Base-by-base conservation (phyloP, 2,888 invertebrate genomes). In the Nematopogon swammerdamellus region DNA sequence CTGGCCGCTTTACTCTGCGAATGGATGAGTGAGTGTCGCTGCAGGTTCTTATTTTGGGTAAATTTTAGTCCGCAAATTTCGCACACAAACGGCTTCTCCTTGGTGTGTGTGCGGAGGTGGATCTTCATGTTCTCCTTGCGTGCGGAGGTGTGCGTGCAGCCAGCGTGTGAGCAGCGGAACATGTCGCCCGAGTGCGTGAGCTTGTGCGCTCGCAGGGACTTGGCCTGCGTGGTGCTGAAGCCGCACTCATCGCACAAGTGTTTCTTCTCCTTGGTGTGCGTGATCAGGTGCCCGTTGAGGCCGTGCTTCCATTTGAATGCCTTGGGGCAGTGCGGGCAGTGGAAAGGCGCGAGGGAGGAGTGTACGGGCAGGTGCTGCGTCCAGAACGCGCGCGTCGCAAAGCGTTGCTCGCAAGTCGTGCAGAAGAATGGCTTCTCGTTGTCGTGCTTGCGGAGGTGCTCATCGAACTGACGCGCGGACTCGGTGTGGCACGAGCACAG, bases 241-340 rank as follows among this genome's bases (percentile, higher is more conserved):
- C 82, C 83, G 55, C 83, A 83, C 19, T 81, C 70, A 58, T 82
- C 82, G 59, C 83, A 83, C 3, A 82, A 63, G 63, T 81, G 79
- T 50, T 77, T 73, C 53, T 81, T 82, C 44, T 71, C 68, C 36
- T 68, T 64, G 48, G 74, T 76, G 57, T 83, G 70, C 30, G 69
- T 61, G 55, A 81, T 67, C 61, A 82, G 67, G 57, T 84, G 84
- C 25, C 79, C 77, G 51, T 70, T 80, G 1, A 83, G 63, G 0
- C 82, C 81, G 57, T 82, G 82, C 48, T 82, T 83, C 82, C 82
- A 82, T 55, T 83, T 83, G 58, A 83, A 83, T 1, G 77, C 80
- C 52, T 74, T 70, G 14, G 67, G 63, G 56, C 83, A 83, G 29
- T 74, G 68, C 2, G 67, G 64, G 54, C 82, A 82, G 0, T 70